A percentile compares a stretch with the other conserved stretches of the same genome.
Conservation (phyloP, 1,140 invertebrate species). For the Ladona fulva region DNA sequence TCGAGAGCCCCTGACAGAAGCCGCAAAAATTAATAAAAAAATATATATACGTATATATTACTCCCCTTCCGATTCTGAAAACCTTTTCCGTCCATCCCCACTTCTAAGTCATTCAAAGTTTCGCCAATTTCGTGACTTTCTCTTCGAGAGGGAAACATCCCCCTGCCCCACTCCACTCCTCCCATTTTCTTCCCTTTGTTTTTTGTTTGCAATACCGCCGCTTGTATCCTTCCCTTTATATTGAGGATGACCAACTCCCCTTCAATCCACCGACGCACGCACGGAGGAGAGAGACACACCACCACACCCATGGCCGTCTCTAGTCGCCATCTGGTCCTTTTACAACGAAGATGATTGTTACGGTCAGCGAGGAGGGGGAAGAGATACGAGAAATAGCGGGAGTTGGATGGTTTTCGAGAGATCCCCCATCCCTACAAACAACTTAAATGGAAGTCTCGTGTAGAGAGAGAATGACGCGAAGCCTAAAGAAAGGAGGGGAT, state of each 20-base stretch:
- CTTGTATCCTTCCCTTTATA: neutral
- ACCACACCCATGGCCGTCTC: neutral
- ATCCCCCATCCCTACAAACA: too few relatives aligned
- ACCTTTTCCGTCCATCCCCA: neutral
- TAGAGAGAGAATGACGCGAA: neutral
- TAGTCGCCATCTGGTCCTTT: neutral
- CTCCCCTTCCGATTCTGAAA: neutral
- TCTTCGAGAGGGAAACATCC: neutral
- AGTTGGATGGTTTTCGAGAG: neutral
- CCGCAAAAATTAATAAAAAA: neutral
- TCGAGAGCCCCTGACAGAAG: neutral
- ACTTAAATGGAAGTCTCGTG: neutral
- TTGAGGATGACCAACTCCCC: neutral
- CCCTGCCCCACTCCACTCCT: neutral
- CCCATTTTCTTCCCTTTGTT: neutral
- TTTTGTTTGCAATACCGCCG: neutral
- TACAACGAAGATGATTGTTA: conserved; percentile 10
- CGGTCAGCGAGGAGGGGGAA: neutral
- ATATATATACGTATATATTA: neutral
- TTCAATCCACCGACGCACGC: neutral
- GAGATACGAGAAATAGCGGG: neutral
- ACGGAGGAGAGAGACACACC: neutral
- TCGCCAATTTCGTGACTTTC: neutral
- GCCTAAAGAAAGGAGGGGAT: neutral
- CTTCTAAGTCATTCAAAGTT: neutral